phyloP scores from a whole-genome alignment of 2,888 invertebrate genomes.

The Blomia tropicalis region DNA sequence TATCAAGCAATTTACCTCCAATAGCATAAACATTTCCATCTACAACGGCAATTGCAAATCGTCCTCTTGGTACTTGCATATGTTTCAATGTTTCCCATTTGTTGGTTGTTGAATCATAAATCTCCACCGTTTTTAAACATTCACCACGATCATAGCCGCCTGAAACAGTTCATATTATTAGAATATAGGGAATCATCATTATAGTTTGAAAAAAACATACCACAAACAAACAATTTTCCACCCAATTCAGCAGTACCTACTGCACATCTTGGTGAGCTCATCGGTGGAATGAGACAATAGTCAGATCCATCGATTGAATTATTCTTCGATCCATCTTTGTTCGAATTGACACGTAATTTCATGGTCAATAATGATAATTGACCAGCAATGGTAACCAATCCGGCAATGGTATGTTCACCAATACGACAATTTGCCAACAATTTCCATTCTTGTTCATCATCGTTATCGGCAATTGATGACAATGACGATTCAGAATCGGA shows the following conservation, averaged over 20 bases:
- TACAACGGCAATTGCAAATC: conserved; percentile 58
- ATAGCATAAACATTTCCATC: conserved; percentile 54
- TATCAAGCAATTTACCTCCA: conserved; percentile 41
- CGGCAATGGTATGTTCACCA: conserved; percentile 43
- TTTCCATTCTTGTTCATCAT: conserved; percentile 43
- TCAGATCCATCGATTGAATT: conserved; percentile 41
- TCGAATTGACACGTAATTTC: conserved; percentile 41
- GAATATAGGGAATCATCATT: conserved; percentile 10
- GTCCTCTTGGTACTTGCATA: conserved; percentile 58
- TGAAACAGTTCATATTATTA: too few species aligned
- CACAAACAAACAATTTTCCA: conserved; percentile 57
- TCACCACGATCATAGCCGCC: conserved; percentile 69
- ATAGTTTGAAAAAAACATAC: conserved; percentile 39
- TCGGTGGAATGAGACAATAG: conserved; percentile 45
- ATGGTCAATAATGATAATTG: conserved; percentile 48
- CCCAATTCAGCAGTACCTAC: conserved; percentile 55
- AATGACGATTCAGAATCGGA: conserved; percentile 30
- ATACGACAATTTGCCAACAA: conserved; percentile 45
- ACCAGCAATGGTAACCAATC: conserved; percentile 48
- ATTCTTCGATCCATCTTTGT: conserved; percentile 24
- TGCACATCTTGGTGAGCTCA: conserved; percentile 54
- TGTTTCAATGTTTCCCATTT: conserved; percentile 50
- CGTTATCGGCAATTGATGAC: conserved; percentile 33
- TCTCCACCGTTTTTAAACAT: conserved; percentile 57
- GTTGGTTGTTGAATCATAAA: conserved; percentile 53